Evolutionary conservation across 1,140 invertebrate species (phyloP).

Genomic region (Magallana ariakensis): DNA sequence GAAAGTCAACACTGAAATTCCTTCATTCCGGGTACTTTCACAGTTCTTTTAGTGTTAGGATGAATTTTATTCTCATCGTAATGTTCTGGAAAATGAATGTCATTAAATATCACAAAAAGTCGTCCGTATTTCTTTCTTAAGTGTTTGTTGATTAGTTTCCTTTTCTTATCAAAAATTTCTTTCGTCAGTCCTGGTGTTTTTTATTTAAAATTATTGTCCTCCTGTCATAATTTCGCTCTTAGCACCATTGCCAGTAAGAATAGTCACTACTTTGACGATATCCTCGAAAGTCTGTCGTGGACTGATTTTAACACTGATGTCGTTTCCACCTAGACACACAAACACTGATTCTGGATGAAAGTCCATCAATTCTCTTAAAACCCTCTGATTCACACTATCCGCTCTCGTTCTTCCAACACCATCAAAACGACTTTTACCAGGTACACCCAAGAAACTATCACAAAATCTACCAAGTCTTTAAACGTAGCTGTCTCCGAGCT

Average conservation of each 20-base stretch:
- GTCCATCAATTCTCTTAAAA: neutral
- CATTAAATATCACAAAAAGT: neutral
- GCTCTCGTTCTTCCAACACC: neutral
- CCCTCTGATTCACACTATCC: neutral
- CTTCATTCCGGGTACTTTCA: neutral
- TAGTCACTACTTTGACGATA: neutral
- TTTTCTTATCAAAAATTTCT: neutral
- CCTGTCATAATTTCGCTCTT: neutral
- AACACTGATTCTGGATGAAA: neutral
- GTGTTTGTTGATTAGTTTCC: neutral
- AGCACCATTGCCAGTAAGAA: neutral
- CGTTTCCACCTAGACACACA: neutral
- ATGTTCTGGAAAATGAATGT: slow-evolving; percentile 7
- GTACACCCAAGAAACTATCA: neutral
- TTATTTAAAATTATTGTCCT: neutral
- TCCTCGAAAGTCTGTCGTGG: no score
- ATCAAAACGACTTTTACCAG: neutral
- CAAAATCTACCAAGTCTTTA: neutral
- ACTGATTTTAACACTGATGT: neutral
- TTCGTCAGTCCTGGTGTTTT: neutral
- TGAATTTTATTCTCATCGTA: neutral
- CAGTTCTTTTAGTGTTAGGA: neutral
- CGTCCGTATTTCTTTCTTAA: slow-evolving; percentile 2
- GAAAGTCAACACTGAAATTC: neutral
- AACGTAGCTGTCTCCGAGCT: neutral